A percentile compares a stretch with the other conserved stretches of the same genome.
phyloP scores from a whole-genome alignment of 1,140 invertebrate species.

The Nomia melanderi region DNA sequence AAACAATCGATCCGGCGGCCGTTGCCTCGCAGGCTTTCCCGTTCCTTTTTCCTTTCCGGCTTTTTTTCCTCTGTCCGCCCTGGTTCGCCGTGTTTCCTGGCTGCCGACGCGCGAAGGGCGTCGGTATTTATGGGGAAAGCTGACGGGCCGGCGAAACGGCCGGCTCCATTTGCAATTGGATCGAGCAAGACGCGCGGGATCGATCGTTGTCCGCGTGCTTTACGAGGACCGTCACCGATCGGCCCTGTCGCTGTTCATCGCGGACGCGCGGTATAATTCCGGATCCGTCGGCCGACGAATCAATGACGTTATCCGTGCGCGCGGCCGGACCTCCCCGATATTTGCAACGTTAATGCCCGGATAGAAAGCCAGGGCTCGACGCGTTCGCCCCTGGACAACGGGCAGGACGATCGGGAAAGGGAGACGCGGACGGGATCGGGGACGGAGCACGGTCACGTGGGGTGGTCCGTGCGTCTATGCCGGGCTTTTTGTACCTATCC shows the following conservation, averaged over 20 bases:
- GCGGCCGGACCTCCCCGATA: slow-evolving; percentile 15
- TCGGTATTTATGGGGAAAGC: slow-evolving; percentile 34
- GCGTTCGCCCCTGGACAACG: neutral
- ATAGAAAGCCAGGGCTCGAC: neutral
- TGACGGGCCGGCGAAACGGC: neutral
- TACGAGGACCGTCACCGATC: slow-evolving; percentile 29
- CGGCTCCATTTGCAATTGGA: slow-evolving; percentile 57
- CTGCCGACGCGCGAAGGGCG: slow-evolving; percentile 21
- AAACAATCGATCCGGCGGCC: slow-evolving; percentile 55
- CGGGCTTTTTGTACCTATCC: slow-evolving; percentile 68
- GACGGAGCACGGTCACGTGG: slow-evolving; percentile 59
- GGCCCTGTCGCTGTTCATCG: slow-evolving; percentile 29
- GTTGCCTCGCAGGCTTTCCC: slow-evolving; percentile 25
- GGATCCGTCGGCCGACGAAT: slow-evolving; percentile 39
- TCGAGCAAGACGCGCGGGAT: slow-evolving; percentile 55
- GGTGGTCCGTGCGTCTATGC: slow-evolving; percentile 73
- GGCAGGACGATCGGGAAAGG: neutral
- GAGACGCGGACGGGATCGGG: slow-evolving; percentile 51
- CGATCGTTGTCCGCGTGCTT: slow-evolving; percentile 45
- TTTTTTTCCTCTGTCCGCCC: neutral
- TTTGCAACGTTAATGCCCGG: slow-evolving; percentile 27
- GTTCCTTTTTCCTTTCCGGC: neutral
- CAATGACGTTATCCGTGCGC: slow-evolving; percentile 37
- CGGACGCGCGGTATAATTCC: slow-evolving; percentile 37
- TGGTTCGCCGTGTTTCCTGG: neutral